Conservation (phyloP, 2,888 invertebrate genomes). For the Leucophora obtusa region DNA sequence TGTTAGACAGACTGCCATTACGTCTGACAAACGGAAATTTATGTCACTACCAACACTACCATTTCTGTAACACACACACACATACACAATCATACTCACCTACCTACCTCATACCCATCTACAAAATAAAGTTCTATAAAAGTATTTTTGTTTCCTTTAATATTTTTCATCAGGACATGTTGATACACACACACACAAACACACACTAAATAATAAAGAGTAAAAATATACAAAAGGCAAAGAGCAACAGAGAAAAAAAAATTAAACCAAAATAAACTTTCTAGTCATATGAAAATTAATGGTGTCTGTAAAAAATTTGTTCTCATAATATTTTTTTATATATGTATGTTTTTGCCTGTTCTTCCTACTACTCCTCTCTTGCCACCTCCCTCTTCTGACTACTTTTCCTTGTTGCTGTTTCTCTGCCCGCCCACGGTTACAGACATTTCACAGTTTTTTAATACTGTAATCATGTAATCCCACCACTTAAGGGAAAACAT, state of each 20-base stretch:
- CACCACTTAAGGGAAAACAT: slow-evolving; percentile 65
- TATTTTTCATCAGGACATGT: slow-evolving; percentile 45
- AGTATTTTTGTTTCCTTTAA: slow-evolving; percentile 28
- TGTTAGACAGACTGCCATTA: slow-evolving; percentile 44
- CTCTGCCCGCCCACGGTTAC: slow-evolving; percentile 57
- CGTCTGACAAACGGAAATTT: slow-evolving; percentile 61
- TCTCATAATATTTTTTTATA: slow-evolving; percentile 51
- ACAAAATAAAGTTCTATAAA: slow-evolving; percentile 31
- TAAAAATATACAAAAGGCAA: slow-evolving; percentile 52
- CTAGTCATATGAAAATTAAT: slow-evolving; percentile 64
- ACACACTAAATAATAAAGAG: slow-evolving; percentile 37
- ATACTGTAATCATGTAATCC: slow-evolving; percentile 64
- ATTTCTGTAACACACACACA: slow-evolving; percentile 4
- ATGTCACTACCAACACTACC: slow-evolving; percentile 63
- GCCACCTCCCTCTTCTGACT: not conserved
- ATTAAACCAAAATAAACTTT: slow-evolving; percentile 54
- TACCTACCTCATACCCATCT: not conserved
- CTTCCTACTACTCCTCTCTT: not conserved
- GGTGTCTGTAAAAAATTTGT: slow-evolving; percentile 63
- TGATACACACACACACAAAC: slow-evolving; percentile 18
- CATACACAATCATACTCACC: not conserved
- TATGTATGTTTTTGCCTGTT: slow-evolving; percentile 19
- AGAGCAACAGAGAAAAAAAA: slow-evolving; percentile 50
- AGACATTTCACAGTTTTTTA: slow-evolving; percentile 62
- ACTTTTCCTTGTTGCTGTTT: slow-evolving; percentile 6